These are phyloP conservation scores for Hypanus sabinus DNA, from an alignment of 2,113 vertebrate genomes.

Conservation along the genomic window DNA sequence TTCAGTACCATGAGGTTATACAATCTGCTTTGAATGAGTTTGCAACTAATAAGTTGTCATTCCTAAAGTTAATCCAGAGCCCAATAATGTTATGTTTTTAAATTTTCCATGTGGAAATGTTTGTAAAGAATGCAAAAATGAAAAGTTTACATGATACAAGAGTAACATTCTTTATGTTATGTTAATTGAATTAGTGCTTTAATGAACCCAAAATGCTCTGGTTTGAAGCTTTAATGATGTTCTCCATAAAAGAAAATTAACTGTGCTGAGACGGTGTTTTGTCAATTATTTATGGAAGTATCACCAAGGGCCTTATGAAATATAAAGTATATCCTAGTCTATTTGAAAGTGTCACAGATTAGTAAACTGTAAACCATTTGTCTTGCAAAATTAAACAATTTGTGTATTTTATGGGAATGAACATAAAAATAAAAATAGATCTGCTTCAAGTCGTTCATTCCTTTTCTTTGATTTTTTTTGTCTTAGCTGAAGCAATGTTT, in stretches of 20 bases:
- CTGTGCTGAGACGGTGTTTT: not conserved
- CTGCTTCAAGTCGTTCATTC: not conserved
- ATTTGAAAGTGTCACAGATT: not conserved
- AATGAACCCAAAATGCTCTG: too few species aligned
- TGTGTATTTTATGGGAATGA: not conserved
- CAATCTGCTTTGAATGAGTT: not conserved
- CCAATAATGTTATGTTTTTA: not conserved
- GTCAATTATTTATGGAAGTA: not conserved
- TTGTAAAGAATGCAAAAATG: not conserved
- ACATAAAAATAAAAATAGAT: not conserved
- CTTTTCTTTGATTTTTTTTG: not conserved
- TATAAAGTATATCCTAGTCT: not conserved
- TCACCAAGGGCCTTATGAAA: constrained; percentile 15
- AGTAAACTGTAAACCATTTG: not conserved
- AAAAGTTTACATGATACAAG: not conserved
- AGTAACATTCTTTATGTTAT: not conserved
- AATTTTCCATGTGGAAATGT: not conserved
- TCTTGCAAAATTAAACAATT: constrained; percentile 14
- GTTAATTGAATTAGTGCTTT: not conserved
- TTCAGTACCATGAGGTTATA: not conserved
- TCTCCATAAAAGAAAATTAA: not conserved
- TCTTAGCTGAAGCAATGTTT: not conserved
- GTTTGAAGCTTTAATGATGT: constrained; percentile 23
- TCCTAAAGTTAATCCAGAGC: not conserved
- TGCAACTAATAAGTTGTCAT: not conserved